Evolutionary conservation across 2,113 vertebrate genomes (phyloP), one percentile per base, ranked within the genome.

Genomic region (Galemys pyrenaicus): DNA sequence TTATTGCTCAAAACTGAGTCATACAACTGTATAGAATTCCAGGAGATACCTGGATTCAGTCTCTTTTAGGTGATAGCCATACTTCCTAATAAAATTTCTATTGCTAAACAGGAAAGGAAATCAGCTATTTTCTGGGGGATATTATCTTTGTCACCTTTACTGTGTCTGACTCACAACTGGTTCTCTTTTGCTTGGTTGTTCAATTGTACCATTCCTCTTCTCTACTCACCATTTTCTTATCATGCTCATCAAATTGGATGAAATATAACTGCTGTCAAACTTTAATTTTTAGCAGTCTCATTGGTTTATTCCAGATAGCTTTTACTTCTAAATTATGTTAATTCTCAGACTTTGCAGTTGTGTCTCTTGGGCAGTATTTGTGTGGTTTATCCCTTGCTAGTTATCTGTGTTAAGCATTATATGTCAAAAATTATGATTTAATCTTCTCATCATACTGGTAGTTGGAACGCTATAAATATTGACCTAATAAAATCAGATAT

Each of bases 391-490:
- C 84, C 73, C 70, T 24, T 44, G 37, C 46, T 62, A 35, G 60
- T 77, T 92, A 49, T 85, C 35, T 44, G 32, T 68, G 15, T 87
- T 11, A 19, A 49, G 39, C 11, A 32, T 46, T 94, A 77, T 35
- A 37, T 78, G 3, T 77, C 89, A 82, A 80, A 92, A 73, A 41
- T 94, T 49, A 88, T 44, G 84, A 90, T 93, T 84, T 15, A 56
- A 65, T 92, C 32, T 92, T 37, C 15, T 77, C 5, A 65, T 12
- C 26, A 37, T 70, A 1, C 35, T 12, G 58, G 37, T 83, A 64
- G 8, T 54, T 37, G 32, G 20, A 60, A 87, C 77, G 49, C 35
- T 67, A 2, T 49, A 82, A 84, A 65, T 77, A 51, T 10, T 62
- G 35, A 90, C 28, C 56, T 81, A 88, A 80, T 75, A 95, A 46